Conservation (phyloP, 1,140 invertebrate genomes). For the Carcinoscorpius rotundicauda region DNA sequence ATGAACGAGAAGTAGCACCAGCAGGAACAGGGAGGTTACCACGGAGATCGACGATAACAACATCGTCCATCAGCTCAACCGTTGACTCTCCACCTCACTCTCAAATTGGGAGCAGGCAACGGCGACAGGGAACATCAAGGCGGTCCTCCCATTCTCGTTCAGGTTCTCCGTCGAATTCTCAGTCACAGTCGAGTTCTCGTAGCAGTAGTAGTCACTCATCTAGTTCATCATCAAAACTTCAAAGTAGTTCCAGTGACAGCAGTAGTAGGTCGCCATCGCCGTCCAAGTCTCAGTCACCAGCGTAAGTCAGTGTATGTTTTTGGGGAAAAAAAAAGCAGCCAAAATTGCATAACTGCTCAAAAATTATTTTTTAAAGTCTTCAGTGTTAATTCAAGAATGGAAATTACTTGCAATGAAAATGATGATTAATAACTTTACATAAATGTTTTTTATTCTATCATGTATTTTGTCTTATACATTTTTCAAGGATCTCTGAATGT, state of each 20-base stretch:
- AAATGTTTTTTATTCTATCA: too few relatives aligned
- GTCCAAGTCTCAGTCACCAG: slow-evolving; percentile 24
- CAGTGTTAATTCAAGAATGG: too few relatives aligned
- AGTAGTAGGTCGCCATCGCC: slow-evolving; percentile 22
- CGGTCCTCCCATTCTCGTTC: slow-evolving; percentile 22
- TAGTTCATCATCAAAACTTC: slow-evolving; percentile 22
- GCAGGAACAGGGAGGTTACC: background rate
- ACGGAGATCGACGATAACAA: slow-evolving; percentile 13
- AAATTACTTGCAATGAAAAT: too few relatives aligned
- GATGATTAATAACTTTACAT: too few relatives aligned
- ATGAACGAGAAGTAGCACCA: slow-evolving; percentile 16
- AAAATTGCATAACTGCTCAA: too few relatives aligned
- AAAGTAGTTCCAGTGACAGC: slow-evolving; percentile 19
- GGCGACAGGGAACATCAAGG: too few relatives aligned
- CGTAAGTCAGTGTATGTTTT: slow-evolving; percentile 13
- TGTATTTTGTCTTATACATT: too few relatives aligned
- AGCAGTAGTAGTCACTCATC: slow-evolving; percentile 17
- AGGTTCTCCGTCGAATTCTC: slow-evolving; percentile 39
- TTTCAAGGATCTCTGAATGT: too few relatives aligned
- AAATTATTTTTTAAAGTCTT: too few relatives aligned
- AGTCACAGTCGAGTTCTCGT: slow-evolving; percentile 13
- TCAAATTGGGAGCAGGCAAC: too few relatives aligned
- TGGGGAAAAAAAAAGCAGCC: too few relatives aligned
- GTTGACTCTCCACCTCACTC: slow-evolving; percentile 16
- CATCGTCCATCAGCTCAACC: slow-evolving; percentile 22